phyloP scores from a whole-genome alignment of 2,113 vertebrate species.

The Dipodomys spectabilis region DNA sequence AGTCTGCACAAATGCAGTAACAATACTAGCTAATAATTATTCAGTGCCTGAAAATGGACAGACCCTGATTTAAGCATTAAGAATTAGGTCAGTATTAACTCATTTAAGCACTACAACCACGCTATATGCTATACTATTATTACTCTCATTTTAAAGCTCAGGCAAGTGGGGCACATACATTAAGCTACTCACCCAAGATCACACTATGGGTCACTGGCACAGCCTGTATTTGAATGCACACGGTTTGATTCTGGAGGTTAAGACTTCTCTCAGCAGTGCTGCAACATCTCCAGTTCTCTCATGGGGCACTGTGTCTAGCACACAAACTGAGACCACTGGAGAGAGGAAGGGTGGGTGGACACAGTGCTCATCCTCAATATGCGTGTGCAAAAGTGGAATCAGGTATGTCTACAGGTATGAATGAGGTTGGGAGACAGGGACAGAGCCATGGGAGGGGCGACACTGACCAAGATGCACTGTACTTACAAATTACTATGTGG shows the following conservation, averaged over 20 bases:
- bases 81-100: not conserved
- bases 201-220: not conserved
- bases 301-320: not conserved
- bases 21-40: constrained; percentile 3
- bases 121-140: not conserved
- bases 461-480: no score
- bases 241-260: not conserved
- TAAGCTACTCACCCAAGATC: not conserved
- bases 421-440: no score
- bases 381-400: no score
- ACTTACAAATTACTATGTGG: no score
- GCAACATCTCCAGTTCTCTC: not conserved
- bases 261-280: accelerated
- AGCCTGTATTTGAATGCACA: not conserved
- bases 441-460: no score
- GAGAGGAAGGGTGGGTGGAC: no score
- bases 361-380: no score
- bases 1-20: not conserved
- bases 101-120: not conserved
- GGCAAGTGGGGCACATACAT: not conserved
- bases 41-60: not conserved
- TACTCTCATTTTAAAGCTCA: constrained; percentile 34
- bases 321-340: no score
- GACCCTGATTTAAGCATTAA: not conserved
- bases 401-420: no score